Base-by-base conservation (phyloP, 2,888 invertebrate genomes). In the Tribolium freemani region DNA sequence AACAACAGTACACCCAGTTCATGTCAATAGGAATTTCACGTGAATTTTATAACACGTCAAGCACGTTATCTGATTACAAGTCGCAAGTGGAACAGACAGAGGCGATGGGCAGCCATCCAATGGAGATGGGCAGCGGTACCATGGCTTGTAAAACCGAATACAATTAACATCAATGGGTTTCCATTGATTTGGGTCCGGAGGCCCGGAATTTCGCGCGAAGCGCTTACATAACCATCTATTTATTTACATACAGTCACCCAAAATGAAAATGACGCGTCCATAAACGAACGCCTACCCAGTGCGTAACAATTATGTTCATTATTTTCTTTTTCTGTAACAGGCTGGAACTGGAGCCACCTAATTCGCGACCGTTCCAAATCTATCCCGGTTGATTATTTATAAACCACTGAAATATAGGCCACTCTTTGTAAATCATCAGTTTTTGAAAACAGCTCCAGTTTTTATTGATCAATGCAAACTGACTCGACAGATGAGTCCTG, bases 1-100 rank as follows among this genome's bases (percentile, higher is more conserved):
- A 71, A 67, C 57, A 48, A 56, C 57, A 57, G n/a, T 67, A 67
- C 16, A 60, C 68, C 51, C 69, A 70, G 76, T 74, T 77, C 74
- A 73, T 72, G 74, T 75, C 74, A 75, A 74, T 73, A 68, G 61
- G 51, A 64, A 60, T 69, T 70, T 67, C 54, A 50, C 71, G 64
- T 69, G 68, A 64, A 67, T 68, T 54, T 70, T 73, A 69, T 58
- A 53, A 67, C 74, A 77, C 75, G 75, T 73, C 50, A 31, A 30
- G 2, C n/a, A 10, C n/a, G 10, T 64, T 64, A 64, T 54, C 64
- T 64, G 64, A 64, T 64, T 63, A 56, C 16, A n/a, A n/a, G 48
- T 50, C 9, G 45, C 20, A 58, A 56, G 69, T 11, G 54, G 51
- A 44, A 69, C 26, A 44, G 56, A 58, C 6, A 44, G 38, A 51